Conservation (phyloP, 2,113 vertebrate species). For the Holacanthus passer region DNA sequence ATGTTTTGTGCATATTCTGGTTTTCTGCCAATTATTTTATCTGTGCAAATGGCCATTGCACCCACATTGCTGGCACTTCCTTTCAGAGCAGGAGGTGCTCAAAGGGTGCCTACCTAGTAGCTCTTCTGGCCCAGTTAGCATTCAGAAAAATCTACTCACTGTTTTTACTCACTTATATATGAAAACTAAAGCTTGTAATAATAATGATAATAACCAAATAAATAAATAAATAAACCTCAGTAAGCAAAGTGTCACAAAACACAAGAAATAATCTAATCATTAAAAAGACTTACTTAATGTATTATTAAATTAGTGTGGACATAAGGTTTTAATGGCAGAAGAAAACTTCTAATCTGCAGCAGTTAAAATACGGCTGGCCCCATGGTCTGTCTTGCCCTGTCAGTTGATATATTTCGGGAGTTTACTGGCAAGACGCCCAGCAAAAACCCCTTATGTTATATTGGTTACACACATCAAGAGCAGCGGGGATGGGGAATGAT, state of each 20-base stretch:
- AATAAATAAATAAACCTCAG: not conserved
- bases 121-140: constrained; percentile 38
- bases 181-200: not conserved
- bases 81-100: constrained; percentile 47
- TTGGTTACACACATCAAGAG: constrained; percentile 48
- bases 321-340: constrained; percentile 19
- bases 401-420: constrained; percentile 46
- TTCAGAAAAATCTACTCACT: constrained; percentile 4
- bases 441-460: constrained; percentile 38
- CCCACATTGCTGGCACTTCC: constrained; percentile 30
- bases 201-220: not conserved
- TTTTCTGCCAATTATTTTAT: constrained; percentile 25
- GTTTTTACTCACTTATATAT: constrained; percentile 13
- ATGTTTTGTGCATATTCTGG: not conserved
- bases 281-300: not conserved
- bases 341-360: constrained; percentile 7
- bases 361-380: constrained; percentile 33
- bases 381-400: constrained; percentile 1
- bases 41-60: constrained; percentile 11
- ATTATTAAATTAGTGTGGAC: not conserved
- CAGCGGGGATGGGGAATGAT: constrained; percentile 25
- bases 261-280: not conserved
- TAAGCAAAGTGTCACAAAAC: not conserved
- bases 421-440: constrained; percentile 50
- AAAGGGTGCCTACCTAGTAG: constrained; percentile 25